Conservation (phyloP, 1,140 invertebrate species). For the Heliconius eleuchia region DNA sequence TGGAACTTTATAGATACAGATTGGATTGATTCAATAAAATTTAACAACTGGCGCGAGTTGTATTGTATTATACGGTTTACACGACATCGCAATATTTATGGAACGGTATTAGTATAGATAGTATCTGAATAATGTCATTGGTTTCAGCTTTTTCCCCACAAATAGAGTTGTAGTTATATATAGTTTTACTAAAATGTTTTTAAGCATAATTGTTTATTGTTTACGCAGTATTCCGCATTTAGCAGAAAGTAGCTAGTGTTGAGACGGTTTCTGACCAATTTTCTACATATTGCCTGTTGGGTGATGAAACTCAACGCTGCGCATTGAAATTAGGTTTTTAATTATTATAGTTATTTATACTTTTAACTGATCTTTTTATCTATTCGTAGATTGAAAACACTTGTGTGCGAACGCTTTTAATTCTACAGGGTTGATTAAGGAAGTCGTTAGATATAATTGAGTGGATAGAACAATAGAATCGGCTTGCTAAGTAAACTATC, state of each 20-base stretch:
- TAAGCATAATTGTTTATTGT: too few relatives aligned
- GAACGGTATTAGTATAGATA: background rate
- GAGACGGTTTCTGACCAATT: too few relatives aligned
- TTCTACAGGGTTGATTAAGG: conserved; percentile 32
- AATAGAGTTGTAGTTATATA: too few relatives aligned
- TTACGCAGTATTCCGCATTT: too few relatives aligned
- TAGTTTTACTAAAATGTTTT: too few relatives aligned
- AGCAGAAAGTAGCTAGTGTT: too few relatives aligned
- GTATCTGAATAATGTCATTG: background rate
- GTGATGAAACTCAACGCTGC: too few relatives aligned
- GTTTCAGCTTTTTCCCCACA: background rate
- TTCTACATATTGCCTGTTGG: too few relatives aligned
- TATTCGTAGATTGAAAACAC: background rate
- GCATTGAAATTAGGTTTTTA: too few relatives aligned
- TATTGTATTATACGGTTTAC: conserved; percentile 22
- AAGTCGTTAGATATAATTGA: conserved; percentile 39
- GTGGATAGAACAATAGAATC: conserved; percentile 33
- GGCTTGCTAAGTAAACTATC: conserved; percentile 31
- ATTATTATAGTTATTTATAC: too few relatives aligned
- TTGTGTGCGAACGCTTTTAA: conserved; percentile 15
- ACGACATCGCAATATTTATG: background rate
- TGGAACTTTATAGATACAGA: conserved; percentile 1
- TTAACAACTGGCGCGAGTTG: conserved; percentile 19
- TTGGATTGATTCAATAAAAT: conserved; percentile 25
- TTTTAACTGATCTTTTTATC: too few relatives aligned